Evolutionary conservation across 2,797 vertebrate species (phyloP), one percentile per base, ranked within the genome.

Genomic region (Harpagifer antarcticus): DNA sequence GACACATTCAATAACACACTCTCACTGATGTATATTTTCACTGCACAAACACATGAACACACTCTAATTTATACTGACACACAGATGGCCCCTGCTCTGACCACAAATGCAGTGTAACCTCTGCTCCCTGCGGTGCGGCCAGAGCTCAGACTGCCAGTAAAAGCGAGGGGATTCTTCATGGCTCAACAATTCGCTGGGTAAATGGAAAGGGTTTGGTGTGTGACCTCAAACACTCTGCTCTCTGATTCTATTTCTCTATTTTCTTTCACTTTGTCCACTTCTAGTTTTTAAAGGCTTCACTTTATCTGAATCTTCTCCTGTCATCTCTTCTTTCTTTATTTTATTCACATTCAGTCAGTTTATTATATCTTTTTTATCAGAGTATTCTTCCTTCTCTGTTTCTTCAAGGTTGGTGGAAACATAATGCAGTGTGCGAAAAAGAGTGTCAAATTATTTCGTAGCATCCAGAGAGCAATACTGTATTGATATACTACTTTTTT

Each of bases 131-230:
- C 40, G 93, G 94, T 95, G 93, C 82, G 82, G 84, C 82, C 85
- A 44, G 81, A 87, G 76, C 90, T 88, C 90, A 84, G 87, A 68
- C 91, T 94, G 93, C 93, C 95, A 94, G 94, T 95, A 94, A 95
- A 94, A 90, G 82, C 84, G 64, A 76, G 90, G 85, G 85, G 92
- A 94, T 94, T 93, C 94, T 95, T 96, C 95, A 96, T 93, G 92
- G 92, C 93, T 94, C 89, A 96, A 93, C 92, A 94, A 95, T 95
- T 94, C 62, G 91, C 92, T 91, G 91, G 90, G 92, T 94, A 93
- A 93, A 93, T 93, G 92, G 94, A 94, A 95, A 95, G 93, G 92
- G 76, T 93, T 94, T 92, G 86, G 80, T 92, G 86, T 86, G 89
- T 91, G 90, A 94, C 94, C 94, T 94, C 92, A 93, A 91, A 91